phyloP scores from a whole-genome alignment of 92 coral and sea anemone genomes.

The Phenganax subtilis region DNA sequence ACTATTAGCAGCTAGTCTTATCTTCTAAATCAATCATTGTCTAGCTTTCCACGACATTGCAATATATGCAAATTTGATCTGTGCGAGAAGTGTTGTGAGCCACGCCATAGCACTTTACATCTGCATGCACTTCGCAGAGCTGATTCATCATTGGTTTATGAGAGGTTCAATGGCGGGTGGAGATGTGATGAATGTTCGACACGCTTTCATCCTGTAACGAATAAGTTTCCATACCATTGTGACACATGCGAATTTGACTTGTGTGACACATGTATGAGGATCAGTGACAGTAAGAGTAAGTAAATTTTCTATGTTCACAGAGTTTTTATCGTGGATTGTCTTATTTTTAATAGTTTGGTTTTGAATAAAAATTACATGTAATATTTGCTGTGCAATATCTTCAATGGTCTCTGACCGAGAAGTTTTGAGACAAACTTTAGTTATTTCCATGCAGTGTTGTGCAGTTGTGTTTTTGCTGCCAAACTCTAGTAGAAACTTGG shows the following conservation, averaged over 20 bases:
- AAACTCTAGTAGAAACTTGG: no score
- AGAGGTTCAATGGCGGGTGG: constrained; percentile 77
- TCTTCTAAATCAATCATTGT: background rate
- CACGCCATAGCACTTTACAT: constrained; percentile 58
- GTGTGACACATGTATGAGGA: constrained; percentile 66
- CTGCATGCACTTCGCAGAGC: constrained; percentile 66
- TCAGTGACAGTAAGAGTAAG: constrained; percentile 12
- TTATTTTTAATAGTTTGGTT: no score
- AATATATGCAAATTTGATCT: constrained; percentile 71
- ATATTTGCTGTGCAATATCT: no score
- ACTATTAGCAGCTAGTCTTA: no score
- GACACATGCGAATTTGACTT: constrained; percentile 70
- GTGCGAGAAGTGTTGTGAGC: constrained; percentile 62
- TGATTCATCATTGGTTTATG: constrained; percentile 64
- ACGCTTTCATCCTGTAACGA: constrained; percentile 44
- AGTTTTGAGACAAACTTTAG: no score
- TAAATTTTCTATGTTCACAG: background rate
- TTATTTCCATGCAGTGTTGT: no score
- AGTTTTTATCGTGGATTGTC: no score
- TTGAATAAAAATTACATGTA: no score
- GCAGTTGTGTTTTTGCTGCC: no score
- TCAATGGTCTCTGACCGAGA: no score
- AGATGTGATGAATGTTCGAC: constrained; percentile 78
- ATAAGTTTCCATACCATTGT: constrained; percentile 81
- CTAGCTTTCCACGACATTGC: constrained; percentile 83